Percentiles rank a stretch among this genome's conserved stretches.
Conservation (phyloP, 2,888 invertebrate genomes). For the Muscina levida region DNA sequence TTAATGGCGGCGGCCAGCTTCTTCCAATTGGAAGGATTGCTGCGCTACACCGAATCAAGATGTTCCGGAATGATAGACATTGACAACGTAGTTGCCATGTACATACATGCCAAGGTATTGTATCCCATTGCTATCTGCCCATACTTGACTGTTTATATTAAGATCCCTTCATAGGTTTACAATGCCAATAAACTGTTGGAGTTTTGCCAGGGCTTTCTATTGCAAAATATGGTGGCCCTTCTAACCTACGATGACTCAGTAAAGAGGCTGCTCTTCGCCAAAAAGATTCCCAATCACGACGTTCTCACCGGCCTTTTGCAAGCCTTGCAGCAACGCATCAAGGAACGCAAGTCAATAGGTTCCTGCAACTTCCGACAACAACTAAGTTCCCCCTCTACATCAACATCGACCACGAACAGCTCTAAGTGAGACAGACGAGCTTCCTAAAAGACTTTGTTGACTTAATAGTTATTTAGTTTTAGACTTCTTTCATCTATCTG, state of each 20-base stretch:
- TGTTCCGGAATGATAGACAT: constrained; percentile 91
- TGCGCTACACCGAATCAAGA: constrained; percentile 91
- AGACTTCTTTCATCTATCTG: constrained; percentile 33
- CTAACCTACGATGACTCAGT: constrained; percentile 95
- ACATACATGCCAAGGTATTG: constrained; percentile 93
- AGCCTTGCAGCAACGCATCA: constrained; percentile 90
- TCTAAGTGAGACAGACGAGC: constrained; percentile 37
- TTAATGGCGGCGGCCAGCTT: constrained; percentile 95
- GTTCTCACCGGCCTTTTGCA: constrained; percentile 90
- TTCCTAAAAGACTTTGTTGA: constrained; percentile 53
- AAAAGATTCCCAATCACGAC: constrained; percentile 93
- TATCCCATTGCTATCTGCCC: background rate
- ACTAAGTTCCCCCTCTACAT: constrained; percentile 69
- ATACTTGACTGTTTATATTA: background rate
- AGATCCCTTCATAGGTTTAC: constrained; percentile 85
- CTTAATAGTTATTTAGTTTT: constrained; percentile 61
- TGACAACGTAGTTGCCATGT: constrained; percentile 94
- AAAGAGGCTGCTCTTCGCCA: constrained; percentile 91
- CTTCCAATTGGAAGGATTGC: constrained; percentile 92
- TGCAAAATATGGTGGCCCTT: constrained; percentile 96
- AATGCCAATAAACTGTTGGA: constrained; percentile 92
- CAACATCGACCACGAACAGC: constrained; percentile 41
- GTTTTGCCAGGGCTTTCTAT: constrained; percentile 93
- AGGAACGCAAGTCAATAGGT: constrained; percentile 81
- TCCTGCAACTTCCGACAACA: constrained; percentile 75